A percentile compares a stretch with the other conserved stretches of the same genome.
Evolutionary conservation across 2,113 vertebrate genomes (phyloP).

Genomic region (Ammodytes marinus): DNA sequence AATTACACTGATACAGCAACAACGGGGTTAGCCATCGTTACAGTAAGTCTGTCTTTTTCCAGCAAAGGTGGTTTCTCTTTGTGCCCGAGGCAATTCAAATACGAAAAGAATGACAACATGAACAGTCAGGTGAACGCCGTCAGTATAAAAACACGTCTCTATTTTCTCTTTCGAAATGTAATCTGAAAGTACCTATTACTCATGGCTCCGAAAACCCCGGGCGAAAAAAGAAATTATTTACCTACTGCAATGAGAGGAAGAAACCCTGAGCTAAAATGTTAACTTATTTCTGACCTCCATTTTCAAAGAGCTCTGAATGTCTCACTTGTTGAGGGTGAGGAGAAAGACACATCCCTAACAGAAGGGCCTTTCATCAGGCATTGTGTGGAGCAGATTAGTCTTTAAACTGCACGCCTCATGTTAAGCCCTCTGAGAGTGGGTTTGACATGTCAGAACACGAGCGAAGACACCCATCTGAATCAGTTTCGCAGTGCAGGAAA

Average conservation of each 20-base stretch:
- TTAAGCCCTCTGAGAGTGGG: slow-evolving; percentile 55
- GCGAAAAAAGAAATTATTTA: slow-evolving; percentile 43
- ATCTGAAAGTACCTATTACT: slow-evolving; percentile 45
- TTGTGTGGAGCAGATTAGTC: slow-evolving; percentile 42
- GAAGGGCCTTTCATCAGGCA: slow-evolving; percentile 53
- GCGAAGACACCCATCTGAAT: slow-evolving; percentile 43
- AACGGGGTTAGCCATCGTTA: slow-evolving; percentile 40
- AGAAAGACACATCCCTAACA: slow-evolving; percentile 41
- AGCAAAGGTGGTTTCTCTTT: slow-evolving; percentile 28
- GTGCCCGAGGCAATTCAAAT: slow-evolving; percentile 10
- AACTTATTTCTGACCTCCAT: slow-evolving; percentile 58
- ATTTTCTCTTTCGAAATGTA: slow-evolving; percentile 35
- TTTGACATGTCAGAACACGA: slow-evolving; percentile 72
- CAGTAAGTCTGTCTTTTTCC: slow-evolving; percentile 25
- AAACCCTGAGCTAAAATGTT: slow-evolving; percentile 50
- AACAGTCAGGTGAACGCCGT: slow-evolving; percentile 40
- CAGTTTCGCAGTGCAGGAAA: slow-evolving; percentile 41
- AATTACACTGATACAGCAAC: slow-evolving; percentile 38
- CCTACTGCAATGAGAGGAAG: slow-evolving; percentile 46
- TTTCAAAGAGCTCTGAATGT: slow-evolving; percentile 48
- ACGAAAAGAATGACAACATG: slow-evolving; percentile 34
- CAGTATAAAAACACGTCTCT: slow-evolving; percentile 7
- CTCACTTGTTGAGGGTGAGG: slow-evolving; percentile 59
- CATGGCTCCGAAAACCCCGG: slow-evolving; percentile 15
- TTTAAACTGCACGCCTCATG: slow-evolving; percentile 56